Base-by-base conservation (phyloP, 35 echinoderm and acorn worm genomes). In the Apostichopus californicus region DNA sequence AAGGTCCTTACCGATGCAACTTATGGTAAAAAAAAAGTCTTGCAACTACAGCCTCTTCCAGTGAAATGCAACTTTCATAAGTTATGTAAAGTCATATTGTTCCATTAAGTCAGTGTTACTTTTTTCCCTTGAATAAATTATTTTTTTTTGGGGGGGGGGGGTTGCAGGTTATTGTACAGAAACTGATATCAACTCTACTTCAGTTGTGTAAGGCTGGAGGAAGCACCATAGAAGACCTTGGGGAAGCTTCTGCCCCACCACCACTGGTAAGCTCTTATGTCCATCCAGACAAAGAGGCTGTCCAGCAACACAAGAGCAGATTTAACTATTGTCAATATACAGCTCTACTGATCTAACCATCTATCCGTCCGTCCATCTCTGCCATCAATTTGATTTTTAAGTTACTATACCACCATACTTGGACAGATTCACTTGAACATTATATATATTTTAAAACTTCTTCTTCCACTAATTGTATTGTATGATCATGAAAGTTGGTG, bases 201-300 rank as follows among this genome's bases (percentile, higher is more conserved):
- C 8, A 78, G 8, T 5, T 26, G 53, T 81, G 78, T 26, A 81
- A 26, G 23, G 53, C 5, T 14, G 77, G 77, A 78, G 77, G 25
- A 15, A 20, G 20, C 25, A 10, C 77, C n/a, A 22, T 7, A 13
- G 53, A 0, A 12, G 53, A 81, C 46, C 61, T 15, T 8, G 78
- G 56, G 4, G 24, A 18, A n/a, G 84, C n/a, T n/a, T n/a, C n/a
- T n/a, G n/a, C 14, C 11, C 84, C 84, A n/a, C 84, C 84, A 87
- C 56, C 84, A 14, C 61, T 87, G 84, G 84, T 58, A 9, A 61
- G 56, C 21, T 5, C 15, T 5, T 60, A 59, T 25, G 5, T 61
- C 56, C 83, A 66, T 59, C 61, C 83, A n/a, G 83, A 87, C 53
- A 87, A 87, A 87, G 83, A 59, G 18, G 83, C 83, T 66, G 60